A percentile compares a stretch with the other conserved stretches of the same genome.
Evolutionary conservation across 2,113 vertebrate species (phyloP).

Genomic region (Xenopus laevis): DNA sequence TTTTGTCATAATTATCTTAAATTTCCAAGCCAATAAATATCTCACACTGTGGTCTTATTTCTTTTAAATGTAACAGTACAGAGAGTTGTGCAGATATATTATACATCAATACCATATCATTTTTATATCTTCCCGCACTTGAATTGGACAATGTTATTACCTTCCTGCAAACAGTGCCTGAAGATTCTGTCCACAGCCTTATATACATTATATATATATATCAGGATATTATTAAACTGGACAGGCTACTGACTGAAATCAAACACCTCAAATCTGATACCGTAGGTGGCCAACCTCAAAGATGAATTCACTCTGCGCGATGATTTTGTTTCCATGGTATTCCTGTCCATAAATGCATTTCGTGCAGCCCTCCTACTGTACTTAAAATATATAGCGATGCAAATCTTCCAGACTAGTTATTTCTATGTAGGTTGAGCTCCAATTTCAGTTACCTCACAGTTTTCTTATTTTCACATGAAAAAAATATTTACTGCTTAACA

Average conservation of each 20-base stretch:
- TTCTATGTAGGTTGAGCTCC: slow-evolving; percentile 8
- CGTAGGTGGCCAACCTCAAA: not conserved
- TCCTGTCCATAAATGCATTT: slow-evolving; percentile 11
- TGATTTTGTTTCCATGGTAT: slow-evolving; percentile 20
- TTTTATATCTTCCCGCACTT: no score
- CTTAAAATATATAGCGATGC: slow-evolving; percentile 20
- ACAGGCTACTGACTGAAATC: not conserved
- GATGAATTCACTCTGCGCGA: not conserved
- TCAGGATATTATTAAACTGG: not conserved
- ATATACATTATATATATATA: no score
- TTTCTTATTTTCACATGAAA: slow-evolving; percentile 17
- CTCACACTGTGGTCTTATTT: no score
- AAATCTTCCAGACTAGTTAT: slow-evolving; percentile 31
- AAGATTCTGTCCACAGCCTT: no score
- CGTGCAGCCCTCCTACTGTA: slow-evolving; percentile 9
- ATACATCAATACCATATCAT: no score
- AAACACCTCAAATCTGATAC: not conserved
- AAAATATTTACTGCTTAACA: slow-evolving; percentile 7
- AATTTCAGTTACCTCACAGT: no score
- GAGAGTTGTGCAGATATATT: no score
- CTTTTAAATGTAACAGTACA: no score
- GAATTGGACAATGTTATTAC: no score
- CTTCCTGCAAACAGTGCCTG: no score
- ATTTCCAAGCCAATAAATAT: no score
- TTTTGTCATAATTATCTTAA: no score